Conservation (phyloP, 2,797 vertebrate species). For the Mus spretus region DNA sequence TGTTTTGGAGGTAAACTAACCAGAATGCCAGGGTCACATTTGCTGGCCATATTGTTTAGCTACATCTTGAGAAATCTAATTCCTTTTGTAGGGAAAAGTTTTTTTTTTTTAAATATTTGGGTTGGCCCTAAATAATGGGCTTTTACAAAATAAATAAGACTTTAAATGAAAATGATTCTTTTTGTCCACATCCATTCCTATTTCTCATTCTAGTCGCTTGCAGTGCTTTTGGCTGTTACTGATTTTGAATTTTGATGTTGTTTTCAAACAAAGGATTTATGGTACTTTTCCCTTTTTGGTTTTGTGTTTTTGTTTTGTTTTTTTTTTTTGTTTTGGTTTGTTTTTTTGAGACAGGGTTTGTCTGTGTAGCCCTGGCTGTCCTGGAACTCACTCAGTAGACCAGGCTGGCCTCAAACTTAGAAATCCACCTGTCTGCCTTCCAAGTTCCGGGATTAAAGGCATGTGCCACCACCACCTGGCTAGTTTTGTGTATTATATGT, state of each 20-base stretch:
- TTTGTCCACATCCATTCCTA: not conserved
- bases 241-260: not conserved
- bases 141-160: not conserved
- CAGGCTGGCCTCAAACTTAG: too few species aligned
- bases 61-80: not conserved
- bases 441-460: too few species aligned
- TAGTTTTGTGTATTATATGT: constrained; percentile 10
- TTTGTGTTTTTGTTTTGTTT: not conserved
- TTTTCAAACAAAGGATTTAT: not conserved
- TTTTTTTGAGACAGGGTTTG: too few species aligned
- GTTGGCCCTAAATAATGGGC: not conserved
- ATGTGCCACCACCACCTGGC: too few species aligned
- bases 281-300: not conserved
- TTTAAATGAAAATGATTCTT: constrained; percentile 3
- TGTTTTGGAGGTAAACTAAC: not conserved
- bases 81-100: not conserved
- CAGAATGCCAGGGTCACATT: not conserved
- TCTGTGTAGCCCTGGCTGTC: too few species aligned
- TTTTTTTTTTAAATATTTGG: not conserved
- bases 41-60: not conserved
- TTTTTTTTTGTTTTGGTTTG: too few species aligned
- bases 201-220: constrained; percentile 13
- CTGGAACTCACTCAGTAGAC: too few species aligned
- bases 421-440: too few species aligned
- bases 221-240: constrained; percentile 28